Percentiles rank a stretch among this genome's conserved stretches.
Evolutionary conservation across 2,888 invertebrate genomes (phyloP).

Genomic region (Leptarthrus brevirostris): DNA sequence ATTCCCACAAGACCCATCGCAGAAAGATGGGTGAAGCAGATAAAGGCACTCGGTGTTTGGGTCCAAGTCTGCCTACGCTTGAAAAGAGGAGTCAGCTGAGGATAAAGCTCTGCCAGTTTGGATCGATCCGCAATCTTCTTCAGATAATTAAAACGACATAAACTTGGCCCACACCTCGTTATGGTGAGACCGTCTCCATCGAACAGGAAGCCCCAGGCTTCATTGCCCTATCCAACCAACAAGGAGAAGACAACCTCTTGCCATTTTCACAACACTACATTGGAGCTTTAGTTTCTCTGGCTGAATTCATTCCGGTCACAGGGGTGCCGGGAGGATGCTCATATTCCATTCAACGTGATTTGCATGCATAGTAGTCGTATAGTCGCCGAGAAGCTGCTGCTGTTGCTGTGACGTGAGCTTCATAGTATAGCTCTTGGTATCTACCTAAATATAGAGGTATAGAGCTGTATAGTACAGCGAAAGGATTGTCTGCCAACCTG

Average conservation of each 20-base stretch:
- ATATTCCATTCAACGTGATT: conserved; percentile 47
- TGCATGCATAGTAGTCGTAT: conserved; percentile 45
- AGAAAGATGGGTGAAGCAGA: conserved; percentile 19
- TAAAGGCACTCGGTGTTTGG: conserved; percentile 6
- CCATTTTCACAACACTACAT: conserved; percentile 24
- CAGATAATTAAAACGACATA: conserved; percentile 45
- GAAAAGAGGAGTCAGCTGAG: not conserved
- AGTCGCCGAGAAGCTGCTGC: conserved; percentile 6
- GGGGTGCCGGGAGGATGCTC: conserved; percentile 42
- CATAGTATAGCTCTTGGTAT: not conserved
- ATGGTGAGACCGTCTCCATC: conserved; percentile 9
- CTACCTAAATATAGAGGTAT: conserved; percentile 1
- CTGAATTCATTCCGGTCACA: conserved; percentile 39
- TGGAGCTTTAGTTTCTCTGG: conserved; percentile 26
- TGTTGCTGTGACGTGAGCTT: conserved; percentile 39
- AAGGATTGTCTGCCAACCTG: conserved; percentile 26
- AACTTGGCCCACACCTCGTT: conserved; percentile 46
- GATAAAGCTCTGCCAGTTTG: conserved; percentile 10
- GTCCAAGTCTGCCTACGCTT: not conserved
- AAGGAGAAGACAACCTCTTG: not conserved
- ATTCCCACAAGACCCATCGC: conserved; percentile 22
- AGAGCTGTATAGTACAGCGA: conserved; percentile 1
- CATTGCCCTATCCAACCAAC: not conserved
- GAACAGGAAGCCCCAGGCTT: not conserved
- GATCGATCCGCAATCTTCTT: conserved; percentile 47